Base-by-base conservation (phyloP, 2,113 vertebrate genomes). In the Dunckerocampus dactyliophorus region DNA sequence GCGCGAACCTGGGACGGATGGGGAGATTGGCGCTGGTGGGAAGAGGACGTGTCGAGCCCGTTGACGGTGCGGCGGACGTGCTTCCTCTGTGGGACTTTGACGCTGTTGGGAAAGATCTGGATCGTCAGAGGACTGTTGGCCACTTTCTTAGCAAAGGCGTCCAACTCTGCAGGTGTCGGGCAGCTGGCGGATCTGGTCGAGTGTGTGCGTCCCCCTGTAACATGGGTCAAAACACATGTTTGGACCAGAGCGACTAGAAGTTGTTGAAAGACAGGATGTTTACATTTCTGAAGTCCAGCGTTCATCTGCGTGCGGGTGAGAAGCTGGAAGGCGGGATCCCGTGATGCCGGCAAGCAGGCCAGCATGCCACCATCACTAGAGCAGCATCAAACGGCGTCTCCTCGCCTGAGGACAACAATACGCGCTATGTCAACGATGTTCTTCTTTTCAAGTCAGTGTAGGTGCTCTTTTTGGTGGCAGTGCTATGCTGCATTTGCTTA, bases 131-230 rank as follows among this genome's bases (percentile, higher is more conserved):
- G 97, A 71, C 91, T 93, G 92, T 96, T 95, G 92, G 96, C 95
- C 80, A 99, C 92, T 92, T 98, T 99, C 93, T 98, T 97, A 98
- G 97, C 97, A 97, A 94, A 99, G 76, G 97, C 95, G 91, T 98
- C 97, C 94, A 99, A 95, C 93, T 99, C 95, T 87, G 96, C 97
- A 92, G 97, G 95, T 88, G 94, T 98, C 90, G 97, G 97, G 89
- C 93, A 95, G 92, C 92, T 94, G 92, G 93, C 92, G 92, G 95
- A 94, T 96, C 95, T 96, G 95, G 96, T 99, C 93, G 97, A 97
- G 94, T 96, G 95, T 94, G 95, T 94, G 93, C 94, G 95, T 93
- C 98, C 97, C 96, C 97, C 97, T 99, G 91, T 0, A 92, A 91
- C 59, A 85, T 79, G 9, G n/a, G 34, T 17, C 24, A 31, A 4